Conservation (phyloP, 1,140 invertebrate genomes). For the Vanessa tameamea region DNA sequence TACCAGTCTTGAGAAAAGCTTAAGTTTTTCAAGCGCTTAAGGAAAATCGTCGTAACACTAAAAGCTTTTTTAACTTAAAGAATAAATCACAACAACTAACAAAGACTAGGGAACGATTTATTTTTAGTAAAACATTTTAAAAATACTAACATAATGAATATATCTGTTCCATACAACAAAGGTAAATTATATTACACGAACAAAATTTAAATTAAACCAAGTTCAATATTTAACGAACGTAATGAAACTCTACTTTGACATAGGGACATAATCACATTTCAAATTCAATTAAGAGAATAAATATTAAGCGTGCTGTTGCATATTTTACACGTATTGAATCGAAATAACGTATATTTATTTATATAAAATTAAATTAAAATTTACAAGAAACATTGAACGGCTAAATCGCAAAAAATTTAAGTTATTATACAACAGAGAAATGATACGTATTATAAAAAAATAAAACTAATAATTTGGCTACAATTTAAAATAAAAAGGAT, state of each 20-base stretch:
- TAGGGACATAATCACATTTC: conserved; percentile 8
- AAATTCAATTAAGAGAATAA: conserved; percentile 15
- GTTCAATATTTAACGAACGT: conserved; percentile 1
- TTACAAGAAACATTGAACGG: no score
- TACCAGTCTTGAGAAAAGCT: not conserved
- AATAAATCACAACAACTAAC: conserved; percentile 16
- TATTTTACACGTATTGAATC: not conserved
- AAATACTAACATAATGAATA: not conserved
- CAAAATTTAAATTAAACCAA: not conserved
- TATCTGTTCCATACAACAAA: not conserved
- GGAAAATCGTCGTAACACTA: conserved; percentile 11
- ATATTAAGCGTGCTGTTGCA: not conserved
- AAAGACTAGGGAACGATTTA: conserved; percentile 9
- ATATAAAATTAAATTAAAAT: not conserved
- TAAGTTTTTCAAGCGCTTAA: conserved; percentile 3
- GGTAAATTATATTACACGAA: not conserved
- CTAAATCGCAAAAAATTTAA: no score
- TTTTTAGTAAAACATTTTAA: conserved; percentile 1
- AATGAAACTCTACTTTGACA: conserved; percentile 6
- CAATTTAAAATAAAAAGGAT: no score
- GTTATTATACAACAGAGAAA: no score
- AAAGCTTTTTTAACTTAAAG: conserved; percentile 16
- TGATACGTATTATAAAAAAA: no score
- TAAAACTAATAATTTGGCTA: no score
- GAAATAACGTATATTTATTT: not conserved